phyloP scores from a whole-genome alignment of 2,888 invertebrate species.

The Campoletis raptor region DNA sequence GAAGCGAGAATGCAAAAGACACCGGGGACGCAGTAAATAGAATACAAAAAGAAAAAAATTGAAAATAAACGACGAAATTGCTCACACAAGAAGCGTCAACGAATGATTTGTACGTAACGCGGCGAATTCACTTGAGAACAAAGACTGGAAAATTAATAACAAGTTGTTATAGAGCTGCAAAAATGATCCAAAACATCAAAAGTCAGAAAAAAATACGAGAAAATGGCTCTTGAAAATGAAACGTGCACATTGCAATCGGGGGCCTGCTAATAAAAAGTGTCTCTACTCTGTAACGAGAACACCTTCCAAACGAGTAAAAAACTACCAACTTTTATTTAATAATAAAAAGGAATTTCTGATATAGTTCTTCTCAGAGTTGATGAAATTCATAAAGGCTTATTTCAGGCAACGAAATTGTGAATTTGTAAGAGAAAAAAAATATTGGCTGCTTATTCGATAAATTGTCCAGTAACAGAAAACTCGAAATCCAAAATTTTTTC shows the following conservation, averaged over 20 bases:
- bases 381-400: too few relatives aligned
- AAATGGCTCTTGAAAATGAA: neutral
- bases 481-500: too few relatives aligned
- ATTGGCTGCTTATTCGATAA: too few relatives aligned
- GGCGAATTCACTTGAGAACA: constrained; percentile 3
- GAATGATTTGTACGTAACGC: constrained; percentile 51
- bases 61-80: constrained; percentile 24
- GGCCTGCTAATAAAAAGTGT: neutral
- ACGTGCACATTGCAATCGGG: neutral
- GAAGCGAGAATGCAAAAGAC: constrained; percentile 40
- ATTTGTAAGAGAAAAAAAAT: too few relatives aligned
- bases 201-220: neutral
- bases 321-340: neutral
- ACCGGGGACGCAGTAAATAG: constrained; percentile 32
- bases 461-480: too few relatives aligned
- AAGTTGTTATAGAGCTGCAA: neutral
- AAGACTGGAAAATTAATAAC: constrained; percentile 15
- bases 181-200: neutral
- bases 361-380: too few relatives aligned
- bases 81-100: constrained; percentile 26
- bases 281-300: neutral
- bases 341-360: too few relatives aligned
- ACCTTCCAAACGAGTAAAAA: neutral
- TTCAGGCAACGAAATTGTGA: too few relatives aligned
- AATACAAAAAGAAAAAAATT: constrained; percentile 21